Conservation (phyloP, 2,888 invertebrate genomes). For the Trichogramma evanescens region DNA sequence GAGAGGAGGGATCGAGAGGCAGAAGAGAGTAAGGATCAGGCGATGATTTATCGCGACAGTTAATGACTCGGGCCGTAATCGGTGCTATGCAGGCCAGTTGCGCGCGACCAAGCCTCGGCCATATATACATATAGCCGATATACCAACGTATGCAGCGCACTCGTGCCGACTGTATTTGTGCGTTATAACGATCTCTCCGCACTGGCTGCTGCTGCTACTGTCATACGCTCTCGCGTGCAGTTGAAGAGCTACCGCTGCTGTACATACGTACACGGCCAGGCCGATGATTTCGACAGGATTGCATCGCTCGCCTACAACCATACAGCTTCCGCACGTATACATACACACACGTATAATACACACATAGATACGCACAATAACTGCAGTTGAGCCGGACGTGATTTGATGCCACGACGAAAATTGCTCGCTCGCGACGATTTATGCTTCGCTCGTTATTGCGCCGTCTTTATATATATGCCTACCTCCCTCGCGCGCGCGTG, state of each 20-base stretch:
- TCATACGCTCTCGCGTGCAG: too few relatives aligned
- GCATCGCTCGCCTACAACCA: too few relatives aligned
- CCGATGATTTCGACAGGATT: too few relatives aligned
- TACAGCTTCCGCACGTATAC: too few relatives aligned
- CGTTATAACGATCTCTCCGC: too few relatives aligned
- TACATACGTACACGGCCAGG: too few relatives aligned
- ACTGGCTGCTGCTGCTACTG: too few relatives aligned
- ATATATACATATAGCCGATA: too few relatives aligned
- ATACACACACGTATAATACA: too few relatives aligned
- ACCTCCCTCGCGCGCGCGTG: not conserved
- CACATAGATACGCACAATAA: not conserved
- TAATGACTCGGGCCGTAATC: constrained; percentile 38
- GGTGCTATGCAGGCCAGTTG: constrained; percentile 23
- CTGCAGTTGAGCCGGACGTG: not conserved
- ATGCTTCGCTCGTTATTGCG: constrained; percentile 4
- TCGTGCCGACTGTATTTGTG: too few relatives aligned
- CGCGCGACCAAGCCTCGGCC: not conserved
- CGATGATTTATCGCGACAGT: constrained; percentile 38
- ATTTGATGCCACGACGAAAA: constrained; percentile 3
- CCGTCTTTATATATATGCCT: constrained; percentile 6
- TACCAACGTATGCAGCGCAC: too few relatives aligned
- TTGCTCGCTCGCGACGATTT: constrained; percentile 4
- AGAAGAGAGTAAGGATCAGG: constrained; percentile 37
- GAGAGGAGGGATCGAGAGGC: not conserved
- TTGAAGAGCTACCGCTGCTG: too few relatives aligned